Percentiles rank a stretch among this genome's conserved stretches.
Conservation (phyloP, 2,797 vertebrate species). For the Lutjanus argentimaculatus region DNA sequence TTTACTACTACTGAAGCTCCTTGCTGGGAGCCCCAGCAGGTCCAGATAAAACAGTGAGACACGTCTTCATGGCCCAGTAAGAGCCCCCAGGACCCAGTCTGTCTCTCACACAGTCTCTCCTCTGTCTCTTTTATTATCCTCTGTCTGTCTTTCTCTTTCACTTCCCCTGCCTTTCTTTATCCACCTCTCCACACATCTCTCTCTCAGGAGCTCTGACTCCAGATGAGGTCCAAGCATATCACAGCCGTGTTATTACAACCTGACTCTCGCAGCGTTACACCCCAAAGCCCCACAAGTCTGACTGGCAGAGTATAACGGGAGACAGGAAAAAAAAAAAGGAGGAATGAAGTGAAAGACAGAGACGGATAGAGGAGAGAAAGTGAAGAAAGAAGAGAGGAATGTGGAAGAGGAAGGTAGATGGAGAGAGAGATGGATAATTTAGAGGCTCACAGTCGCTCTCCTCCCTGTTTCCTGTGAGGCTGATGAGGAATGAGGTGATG, state of each 20-base stretch:
- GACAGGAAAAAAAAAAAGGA: constrained; percentile 29
- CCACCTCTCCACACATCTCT: constrained; percentile 64
- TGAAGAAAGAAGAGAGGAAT: constrained; percentile 47
- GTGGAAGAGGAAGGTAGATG: constrained; percentile 28
- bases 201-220: constrained; percentile 62
- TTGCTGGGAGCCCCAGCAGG: constrained; percentile 61
- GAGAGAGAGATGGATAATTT: constrained; percentile 57
- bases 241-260: constrained; percentile 79
- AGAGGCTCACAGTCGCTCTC: constrained; percentile 50
- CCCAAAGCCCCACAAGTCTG: constrained; percentile 67
- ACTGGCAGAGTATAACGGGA: constrained; percentile 61
- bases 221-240: constrained; percentile 81
- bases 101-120: constrained; percentile 60
- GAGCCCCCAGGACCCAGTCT: constrained; percentile 53
- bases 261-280: constrained; percentile 57
- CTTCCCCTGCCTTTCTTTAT: constrained; percentile 52
- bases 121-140: constrained; percentile 71
- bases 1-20: constrained; percentile 68
- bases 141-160: constrained; percentile 61
- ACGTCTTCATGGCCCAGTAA: constrained; percentile 62
- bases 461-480: constrained; percentile 62
- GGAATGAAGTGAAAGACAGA: constrained; percentile 43
- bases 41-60: constrained; percentile 78
- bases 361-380: constrained; percentile 32
- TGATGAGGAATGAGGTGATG: constrained; percentile 74